Conservation (phyloP, 2,113 vertebrate genomes). For the Mionectes macconnelli region DNA sequence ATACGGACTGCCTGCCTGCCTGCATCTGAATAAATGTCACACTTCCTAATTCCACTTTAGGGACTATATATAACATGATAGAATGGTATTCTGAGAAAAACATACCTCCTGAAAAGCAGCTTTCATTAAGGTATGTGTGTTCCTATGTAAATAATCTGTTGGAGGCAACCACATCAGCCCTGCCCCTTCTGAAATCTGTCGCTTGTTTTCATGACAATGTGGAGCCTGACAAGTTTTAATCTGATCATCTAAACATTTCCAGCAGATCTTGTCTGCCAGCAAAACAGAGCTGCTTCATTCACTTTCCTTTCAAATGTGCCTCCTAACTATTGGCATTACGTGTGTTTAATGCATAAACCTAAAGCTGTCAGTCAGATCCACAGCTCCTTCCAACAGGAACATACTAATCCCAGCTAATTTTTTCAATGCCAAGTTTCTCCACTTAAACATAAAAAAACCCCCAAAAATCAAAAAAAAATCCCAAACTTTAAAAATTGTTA, state of each 20-base stretch:
- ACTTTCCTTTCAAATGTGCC: neutral
- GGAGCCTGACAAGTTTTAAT: neutral
- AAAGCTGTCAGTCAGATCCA: neutral
- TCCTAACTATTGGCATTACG: neutral
- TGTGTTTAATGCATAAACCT: constrained; percentile 4
- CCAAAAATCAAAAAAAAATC: no score
- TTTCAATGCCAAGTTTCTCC: neutral
- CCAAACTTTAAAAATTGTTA: neutral
- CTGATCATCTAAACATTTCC: neutral
- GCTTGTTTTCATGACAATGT: neutral
- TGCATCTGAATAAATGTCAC: constrained; percentile 49
- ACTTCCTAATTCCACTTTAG: constrained; percentile 37
- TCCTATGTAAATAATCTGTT: neutral
- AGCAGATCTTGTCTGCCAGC: neutral
- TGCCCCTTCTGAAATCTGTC: neutral
- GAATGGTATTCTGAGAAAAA: neutral
- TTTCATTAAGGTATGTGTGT: neutral
- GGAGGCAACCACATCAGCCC: neutral
- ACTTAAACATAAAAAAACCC: no score
- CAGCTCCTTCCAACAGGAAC: neutral
- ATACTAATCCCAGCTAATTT: neutral
- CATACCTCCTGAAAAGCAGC: neutral
- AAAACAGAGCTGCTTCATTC: constrained; percentile 7
- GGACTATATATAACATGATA: neutral
- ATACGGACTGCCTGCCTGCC: constrained; percentile 21